phyloP scores from a whole-genome alignment of 2,113 vertebrate species.

The Xerus inauris region DNA sequence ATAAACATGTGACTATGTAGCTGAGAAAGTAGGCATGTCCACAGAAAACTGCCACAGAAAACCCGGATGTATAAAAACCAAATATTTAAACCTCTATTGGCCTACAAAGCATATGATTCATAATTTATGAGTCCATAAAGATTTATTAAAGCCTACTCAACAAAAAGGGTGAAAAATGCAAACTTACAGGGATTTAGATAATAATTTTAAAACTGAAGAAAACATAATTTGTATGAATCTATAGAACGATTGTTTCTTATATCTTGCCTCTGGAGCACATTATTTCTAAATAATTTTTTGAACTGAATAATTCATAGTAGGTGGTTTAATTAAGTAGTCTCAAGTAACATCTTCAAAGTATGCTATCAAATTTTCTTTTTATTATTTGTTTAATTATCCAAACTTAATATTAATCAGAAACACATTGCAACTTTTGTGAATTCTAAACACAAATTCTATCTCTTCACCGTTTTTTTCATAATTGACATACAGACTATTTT shows the following conservation, averaged over 20 bases:
- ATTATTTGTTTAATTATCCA: not conserved
- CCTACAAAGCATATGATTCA: not conserved
- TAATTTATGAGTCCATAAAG: not conserved
- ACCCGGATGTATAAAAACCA: not conserved
- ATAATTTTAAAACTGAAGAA: not conserved
- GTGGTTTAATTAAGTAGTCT: not conserved
- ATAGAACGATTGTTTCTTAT: not conserved
- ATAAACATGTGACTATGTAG: not conserved
- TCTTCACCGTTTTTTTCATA: not conserved
- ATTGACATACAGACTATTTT: not conserved
- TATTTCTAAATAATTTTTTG: not conserved
- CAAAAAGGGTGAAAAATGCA: not conserved
- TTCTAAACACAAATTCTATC: not conserved
- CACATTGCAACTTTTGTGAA: not conserved
- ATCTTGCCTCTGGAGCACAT: not conserved
- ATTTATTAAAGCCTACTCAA: not conserved
- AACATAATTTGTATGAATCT: not conserved
- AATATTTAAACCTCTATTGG: not conserved
- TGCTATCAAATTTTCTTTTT: not conserved
- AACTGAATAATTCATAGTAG: not conserved
- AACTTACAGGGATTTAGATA: not conserved
- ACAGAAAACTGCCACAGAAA: not conserved
- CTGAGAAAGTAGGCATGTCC: not conserved
- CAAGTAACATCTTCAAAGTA: not conserved
- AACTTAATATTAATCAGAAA: not conserved